Percentiles rank a stretch among this genome's conserved stretches.
Evolutionary conservation across 2,797 vertebrate genomes (phyloP).

Genomic region (Enteromius viviparus): DNA sequence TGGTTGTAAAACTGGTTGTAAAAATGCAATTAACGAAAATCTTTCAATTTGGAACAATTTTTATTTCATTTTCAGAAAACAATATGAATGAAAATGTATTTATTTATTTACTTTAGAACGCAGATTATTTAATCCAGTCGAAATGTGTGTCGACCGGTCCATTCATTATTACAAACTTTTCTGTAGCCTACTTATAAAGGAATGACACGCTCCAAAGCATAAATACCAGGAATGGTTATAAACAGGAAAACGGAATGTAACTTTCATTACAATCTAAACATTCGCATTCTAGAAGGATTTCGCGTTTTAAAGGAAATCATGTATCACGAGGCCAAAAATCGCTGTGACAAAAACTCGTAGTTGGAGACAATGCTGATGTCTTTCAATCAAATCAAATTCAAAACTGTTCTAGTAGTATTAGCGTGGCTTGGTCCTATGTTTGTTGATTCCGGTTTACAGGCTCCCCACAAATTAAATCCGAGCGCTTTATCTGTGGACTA

Average conservation of each 20-base stretch:
- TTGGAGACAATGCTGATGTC: constrained; percentile 9
- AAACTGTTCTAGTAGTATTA: constrained; percentile 38
- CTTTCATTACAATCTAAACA: background rate
- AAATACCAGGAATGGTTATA: constrained; percentile 17
- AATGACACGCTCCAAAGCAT: constrained; percentile 21
- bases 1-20: background rate
- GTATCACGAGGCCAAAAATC: background rate
- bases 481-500: constrained; percentile 72
- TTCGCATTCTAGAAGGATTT: background rate
- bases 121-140: background rate
- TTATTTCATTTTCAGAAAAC: background rate
- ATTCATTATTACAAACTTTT: constrained; percentile 37
- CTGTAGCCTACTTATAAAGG: constrained; percentile 5
- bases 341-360: background rate
- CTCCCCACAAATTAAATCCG: constrained; percentile 76
- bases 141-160: constrained; percentile 17
- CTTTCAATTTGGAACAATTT: background rate
- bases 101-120: too few relatives aligned
- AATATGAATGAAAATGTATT: background rate
- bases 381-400: constrained; percentile 22
- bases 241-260: background rate
- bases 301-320: background rate
- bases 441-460: constrained; percentile 68
- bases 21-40: background rate
- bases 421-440: constrained; percentile 52